Evolutionary conservation across 2,113 vertebrate species (phyloP), one percentile per base, ranked within the genome.

Genomic region (Cichladusa arquata): DNA sequence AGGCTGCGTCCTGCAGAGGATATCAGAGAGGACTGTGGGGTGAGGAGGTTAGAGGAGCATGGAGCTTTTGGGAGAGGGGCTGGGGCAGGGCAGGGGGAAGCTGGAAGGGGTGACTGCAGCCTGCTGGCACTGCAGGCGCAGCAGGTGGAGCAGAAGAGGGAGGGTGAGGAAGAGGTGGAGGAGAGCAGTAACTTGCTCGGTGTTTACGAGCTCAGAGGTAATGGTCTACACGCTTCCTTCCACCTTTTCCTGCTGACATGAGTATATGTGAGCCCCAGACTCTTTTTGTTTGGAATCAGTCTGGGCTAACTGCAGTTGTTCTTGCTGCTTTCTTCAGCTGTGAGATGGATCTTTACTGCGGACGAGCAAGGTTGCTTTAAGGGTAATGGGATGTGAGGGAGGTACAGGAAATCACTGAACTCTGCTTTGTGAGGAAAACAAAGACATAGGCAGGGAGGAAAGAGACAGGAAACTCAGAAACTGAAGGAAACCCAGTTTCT

Each of bases 371-470:
- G 81, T 81, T 87, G 29, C 95, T 95, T 97, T 96, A 97, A 97
- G 92, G 47, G 61, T 54, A 84, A 34, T 14, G 54, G 67, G 62
- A 47, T 60, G 28, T 92, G 65, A 92, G 79, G 81, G 84, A 86
- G 56, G 86, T 64, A 90, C 96, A 97, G 97, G 97, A 97, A 97
- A 94, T 81, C 69, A 82, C 88, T 69, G 67, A 88, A 85, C 67
- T 94, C 62, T 2, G 58, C 89, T 94, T 96, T 96, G 92, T 96
- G 86, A 94, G 73, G 34, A 87, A 96, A 97, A 97, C 96, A 97
- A 97, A 97, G 96, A 90, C 23, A 1, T 23, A 88, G 61, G 48
- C 79, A 81, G 74, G 67, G 94, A 96, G 93, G 86, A 95, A 95
- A 92, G 65, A 92, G 80, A 51, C 95, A 97, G 96, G 95, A 97